Conservation (phyloP, 2,113 vertebrate genomes). For the Dryoscopus gambensis region DNA sequence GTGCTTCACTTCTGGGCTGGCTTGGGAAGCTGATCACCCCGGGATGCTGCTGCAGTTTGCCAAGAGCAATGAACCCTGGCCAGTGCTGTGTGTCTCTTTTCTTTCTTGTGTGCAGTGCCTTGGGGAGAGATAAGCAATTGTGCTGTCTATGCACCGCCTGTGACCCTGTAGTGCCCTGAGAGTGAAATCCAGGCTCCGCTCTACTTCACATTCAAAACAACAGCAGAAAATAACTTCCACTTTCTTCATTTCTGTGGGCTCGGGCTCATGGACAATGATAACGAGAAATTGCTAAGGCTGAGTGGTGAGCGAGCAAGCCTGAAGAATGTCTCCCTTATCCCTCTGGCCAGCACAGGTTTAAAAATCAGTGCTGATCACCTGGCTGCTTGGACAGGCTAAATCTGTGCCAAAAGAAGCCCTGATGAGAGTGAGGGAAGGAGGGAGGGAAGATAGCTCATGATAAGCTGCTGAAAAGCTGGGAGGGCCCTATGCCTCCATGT, state of each 20-base stretch:
- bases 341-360: background rate
- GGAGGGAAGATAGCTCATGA: background rate
- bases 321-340: background rate
- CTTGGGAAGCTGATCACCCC: background rate
- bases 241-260: background rate
- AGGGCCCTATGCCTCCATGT: background rate
- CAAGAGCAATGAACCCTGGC: constrained; percentile 6
- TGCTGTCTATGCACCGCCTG: background rate
- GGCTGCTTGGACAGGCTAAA: background rate
- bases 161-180: constrained; percentile 20
- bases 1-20: background rate
- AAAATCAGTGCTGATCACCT: background rate
- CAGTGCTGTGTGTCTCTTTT: background rate
- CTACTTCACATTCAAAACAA: constrained; percentile 50
- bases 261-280: background rate
- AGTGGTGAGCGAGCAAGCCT: background rate
- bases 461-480: background rate
- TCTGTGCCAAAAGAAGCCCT: background rate
- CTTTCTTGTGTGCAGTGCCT: background rate
- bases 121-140: constrained; percentile 20
- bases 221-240: constrained; percentile 24
- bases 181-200: background rate
- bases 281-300: fast-evolving
- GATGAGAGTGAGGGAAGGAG: background rate
- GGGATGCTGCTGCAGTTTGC: background rate